Base-by-base conservation (phyloP, 2,888 invertebrate genomes). In the Drosophila hamatofila region DNA sequence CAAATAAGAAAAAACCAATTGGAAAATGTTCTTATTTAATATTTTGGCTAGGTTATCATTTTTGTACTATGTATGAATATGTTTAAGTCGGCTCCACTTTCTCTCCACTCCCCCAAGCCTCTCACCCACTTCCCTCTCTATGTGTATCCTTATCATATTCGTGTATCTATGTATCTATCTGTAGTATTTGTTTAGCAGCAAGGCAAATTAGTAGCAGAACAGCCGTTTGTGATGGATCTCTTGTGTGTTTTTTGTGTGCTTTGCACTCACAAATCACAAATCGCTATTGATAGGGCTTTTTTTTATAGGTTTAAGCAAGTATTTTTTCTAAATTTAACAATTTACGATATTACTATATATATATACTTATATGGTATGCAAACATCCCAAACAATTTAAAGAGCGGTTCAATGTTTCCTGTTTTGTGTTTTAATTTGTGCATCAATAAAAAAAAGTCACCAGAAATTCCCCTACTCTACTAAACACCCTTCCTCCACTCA, bases 331-430 rank as follows among this genome's bases (percentile, higher is more conserved):
- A 73, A 77, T 84, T 81, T 80, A 60, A 78, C 64, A 48, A 71
- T n/a, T 35, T 56, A 51, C 46, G 42, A 57, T 46, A 52, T 48
- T 51, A 54, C 25, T 25, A 54, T 60, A 55, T 60, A 78, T 56
- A 61, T 44, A 48, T 51, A 48, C 61, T 46, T 64, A 59, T 63
- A 78, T 69, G 81, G 85, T 81, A 77, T 85, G 79, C 72, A 80
- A 77, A 85, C 77, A 78, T 83, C 86, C 84, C 84, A 75, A 80
- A 56, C 78, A 77, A 88, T 80, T 83, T 84, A 82, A 68, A 87
- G 81, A 84, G 88, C 80, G 86, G 85, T 89, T 88, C 83, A 81
- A 81, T 83, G 87, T 78, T 89, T 89, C 85, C 89, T 89, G 87
- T 76, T 72, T 81, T 89, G 62, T 72, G 65, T 86, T 84, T 89